A percentile compares a stretch with the other conserved stretches of the same genome.
Conservation (phyloP, 1,140 invertebrate species). For the Drosophila pseudoananassae region DNA sequence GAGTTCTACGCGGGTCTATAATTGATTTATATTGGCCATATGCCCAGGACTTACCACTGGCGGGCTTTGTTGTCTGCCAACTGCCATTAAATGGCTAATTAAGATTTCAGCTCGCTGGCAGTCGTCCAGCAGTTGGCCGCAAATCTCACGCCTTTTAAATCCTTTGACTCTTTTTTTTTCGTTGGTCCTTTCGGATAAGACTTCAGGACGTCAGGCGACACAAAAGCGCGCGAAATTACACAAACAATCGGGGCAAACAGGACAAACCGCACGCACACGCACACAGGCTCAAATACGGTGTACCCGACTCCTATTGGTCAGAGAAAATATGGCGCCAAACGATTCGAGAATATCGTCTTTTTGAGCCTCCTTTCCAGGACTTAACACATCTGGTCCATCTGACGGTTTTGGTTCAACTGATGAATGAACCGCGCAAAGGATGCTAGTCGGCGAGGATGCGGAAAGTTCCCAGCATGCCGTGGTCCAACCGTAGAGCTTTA, state of each 20-base stretch:
- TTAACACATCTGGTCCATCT: constrained; percentile 56
- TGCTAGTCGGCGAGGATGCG: constrained; percentile 62
- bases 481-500: constrained; percentile 56
- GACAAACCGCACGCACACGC: constrained; percentile 21
- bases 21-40: constrained; percentile 55
- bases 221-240: constrained; percentile 77
- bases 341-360: constrained; percentile 43
- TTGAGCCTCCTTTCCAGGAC: constrained; percentile 14
- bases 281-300: constrained; percentile 21
- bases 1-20: constrained; percentile 29
- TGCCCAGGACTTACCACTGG: constrained; percentile 50
- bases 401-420: constrained; percentile 72
- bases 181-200: constrained; percentile 30
- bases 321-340: constrained; percentile 76
- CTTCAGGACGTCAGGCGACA: constrained; percentile 51
- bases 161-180: constrained; percentile 23
- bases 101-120: constrained; percentile 62
- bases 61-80: constrained; percentile 67
- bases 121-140: constrained; percentile 64
- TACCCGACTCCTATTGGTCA: constrained; percentile 42
- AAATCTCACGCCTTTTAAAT: constrained; percentile 58
- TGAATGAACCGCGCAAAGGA: constrained; percentile 68
- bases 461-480: constrained; percentile 57
- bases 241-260: constrained; percentile 40
- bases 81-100: constrained; percentile 70